phyloP scores from a whole-genome alignment of 2,888 invertebrate species.

The Spatulosminthurus flaviceps region DNA sequence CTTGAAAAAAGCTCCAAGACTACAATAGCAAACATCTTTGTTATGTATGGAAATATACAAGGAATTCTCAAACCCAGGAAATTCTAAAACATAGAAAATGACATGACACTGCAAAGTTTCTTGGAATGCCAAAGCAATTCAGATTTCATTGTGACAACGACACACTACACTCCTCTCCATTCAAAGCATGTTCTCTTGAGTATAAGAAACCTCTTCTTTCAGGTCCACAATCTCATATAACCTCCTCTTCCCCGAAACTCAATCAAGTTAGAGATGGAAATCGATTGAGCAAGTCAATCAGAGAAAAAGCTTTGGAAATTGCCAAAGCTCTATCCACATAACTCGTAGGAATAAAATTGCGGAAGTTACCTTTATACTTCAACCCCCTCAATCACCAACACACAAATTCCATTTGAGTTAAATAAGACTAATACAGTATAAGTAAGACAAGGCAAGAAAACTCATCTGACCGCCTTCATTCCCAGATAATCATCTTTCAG shows the following conservation, averaged over 20 bases:
- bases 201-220: background rate
- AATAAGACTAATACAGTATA: no score
- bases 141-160: no score
- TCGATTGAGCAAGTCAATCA: background rate
- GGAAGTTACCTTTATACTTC: conserved; percentile 8
- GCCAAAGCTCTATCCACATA: background rate
- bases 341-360: background rate
- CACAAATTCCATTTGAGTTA: background rate
- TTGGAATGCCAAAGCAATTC: no score
- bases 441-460: no score
- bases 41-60: no score
- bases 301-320: background rate
- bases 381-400: background rate
- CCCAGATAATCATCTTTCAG: background rate
- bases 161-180: no score
- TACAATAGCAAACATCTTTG: no score
- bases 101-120: no score
- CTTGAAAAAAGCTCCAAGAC: no score
- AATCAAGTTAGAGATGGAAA: background rate
- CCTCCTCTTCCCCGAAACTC: background rate
- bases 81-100: no score
- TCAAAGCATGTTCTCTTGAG: background rate
- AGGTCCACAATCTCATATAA: background rate
- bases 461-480: background rate
- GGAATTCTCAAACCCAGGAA: no score